Percentiles rank a stretch among this genome's conserved stretches.
These are phyloP conservation scores for Tupiocoris notatus DNA, from an alignment of 2,888 invertebrate genomes.

Conservation along the genomic window DNA sequence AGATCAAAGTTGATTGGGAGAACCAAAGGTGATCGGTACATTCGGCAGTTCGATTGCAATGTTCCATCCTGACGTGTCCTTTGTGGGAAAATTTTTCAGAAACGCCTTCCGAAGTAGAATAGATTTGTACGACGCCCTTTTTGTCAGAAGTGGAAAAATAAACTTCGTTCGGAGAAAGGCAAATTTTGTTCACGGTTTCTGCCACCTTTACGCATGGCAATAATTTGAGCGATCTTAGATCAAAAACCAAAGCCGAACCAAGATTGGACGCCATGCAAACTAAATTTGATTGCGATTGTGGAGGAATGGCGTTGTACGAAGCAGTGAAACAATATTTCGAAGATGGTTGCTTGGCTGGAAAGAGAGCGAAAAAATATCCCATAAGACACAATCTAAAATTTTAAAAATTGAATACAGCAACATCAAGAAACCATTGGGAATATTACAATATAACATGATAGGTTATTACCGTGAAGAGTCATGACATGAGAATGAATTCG, in stretches of 20 bases:
- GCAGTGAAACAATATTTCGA: slow-evolving; percentile 14
- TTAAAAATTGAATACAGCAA: no score
- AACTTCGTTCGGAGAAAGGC: slow-evolving; percentile 2
- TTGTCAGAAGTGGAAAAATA: slow-evolving; percentile 8
- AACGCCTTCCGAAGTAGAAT: slow-evolving; percentile 7
- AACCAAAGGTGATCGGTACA: slow-evolving; percentile 44
- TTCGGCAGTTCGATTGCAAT: slow-evolving; percentile 11
- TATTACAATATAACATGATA: no score
- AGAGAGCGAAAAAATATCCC: no score
- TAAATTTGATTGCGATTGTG: not conserved
- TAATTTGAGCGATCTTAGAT: slow-evolving; percentile 3
- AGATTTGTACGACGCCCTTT: not conserved
- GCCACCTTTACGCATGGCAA: not conserved
- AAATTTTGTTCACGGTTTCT: not conserved
- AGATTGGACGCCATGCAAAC: not conserved
- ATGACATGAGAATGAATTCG: slow-evolving; percentile 2
- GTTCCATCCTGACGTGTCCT: slow-evolving; percentile 42
- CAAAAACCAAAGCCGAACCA: not conserved
- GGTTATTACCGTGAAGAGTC: slow-evolving; percentile 17
- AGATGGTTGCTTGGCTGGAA: not conserved
- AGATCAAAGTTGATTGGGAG: slow-evolving; percentile 34
- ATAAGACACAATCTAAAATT: no score
- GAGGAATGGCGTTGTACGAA: not conserved
- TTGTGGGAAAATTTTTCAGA: slow-evolving; percentile 37
- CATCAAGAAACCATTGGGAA: no score